Conservation (phyloP, 2,113 vertebrate genomes). For the Serinus canaria region DNA sequence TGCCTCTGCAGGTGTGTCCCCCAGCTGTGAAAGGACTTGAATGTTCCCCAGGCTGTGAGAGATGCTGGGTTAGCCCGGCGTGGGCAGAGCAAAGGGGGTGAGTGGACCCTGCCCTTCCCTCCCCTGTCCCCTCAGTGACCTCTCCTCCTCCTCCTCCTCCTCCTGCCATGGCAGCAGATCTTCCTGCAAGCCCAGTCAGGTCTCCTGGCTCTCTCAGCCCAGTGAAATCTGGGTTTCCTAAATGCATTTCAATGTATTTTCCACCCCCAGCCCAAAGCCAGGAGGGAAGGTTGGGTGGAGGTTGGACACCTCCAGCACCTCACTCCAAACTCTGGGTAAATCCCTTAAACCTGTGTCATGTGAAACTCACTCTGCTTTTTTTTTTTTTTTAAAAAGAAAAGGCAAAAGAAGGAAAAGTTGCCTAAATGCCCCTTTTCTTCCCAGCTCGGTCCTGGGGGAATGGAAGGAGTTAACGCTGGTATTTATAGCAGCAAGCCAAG, state of each 20-base stretch:
- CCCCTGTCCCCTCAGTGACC: neutral
- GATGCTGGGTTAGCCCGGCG: neutral
- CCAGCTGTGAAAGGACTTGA: neutral
- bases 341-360: neutral
- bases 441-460: neutral
- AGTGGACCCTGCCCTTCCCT: neutral
- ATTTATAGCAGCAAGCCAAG: conserved; percentile 50
- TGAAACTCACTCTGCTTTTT: neutral
- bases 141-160: neutral
- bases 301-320: neutral
- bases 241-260: neutral
- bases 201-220: neutral
- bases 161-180: neutral
- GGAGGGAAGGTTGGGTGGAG: neutral
- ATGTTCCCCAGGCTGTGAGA: neutral
- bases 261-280: neutral
- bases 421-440: conserved; percentile 16
- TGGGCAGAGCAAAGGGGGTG: neutral
- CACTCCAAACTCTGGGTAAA: neutral
- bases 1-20: conserved; percentile 51
- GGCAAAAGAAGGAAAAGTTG: neutral
- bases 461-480: conserved; percentile 39
- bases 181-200: neutral
- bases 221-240: neutral
- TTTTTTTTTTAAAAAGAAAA: neutral